Evolutionary conservation across 2,797 vertebrate species (phyloP).

Genomic region (Gadopsis marmoratus): DNA sequence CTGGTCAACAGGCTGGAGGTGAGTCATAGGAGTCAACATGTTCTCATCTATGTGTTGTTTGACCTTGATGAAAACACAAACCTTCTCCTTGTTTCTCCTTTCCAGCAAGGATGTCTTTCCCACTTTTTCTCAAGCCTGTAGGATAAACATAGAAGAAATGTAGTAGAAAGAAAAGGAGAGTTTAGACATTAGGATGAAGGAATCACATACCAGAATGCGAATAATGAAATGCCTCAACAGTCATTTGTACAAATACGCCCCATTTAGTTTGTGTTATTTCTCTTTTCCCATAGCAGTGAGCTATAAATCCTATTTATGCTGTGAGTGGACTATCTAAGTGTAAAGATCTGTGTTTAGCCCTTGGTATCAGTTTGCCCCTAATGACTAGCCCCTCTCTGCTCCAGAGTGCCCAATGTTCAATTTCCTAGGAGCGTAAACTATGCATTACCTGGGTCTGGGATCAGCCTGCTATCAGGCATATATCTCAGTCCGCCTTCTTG

Average conservation of each 20-base stretch:
- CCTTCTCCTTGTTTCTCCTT: not conserved
- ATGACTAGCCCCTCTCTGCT: slow-evolving; percentile 64
- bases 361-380: slow-evolving; percentile 69
- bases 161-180: slow-evolving; percentile 22
- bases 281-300: slow-evolving; percentile 38
- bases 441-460: slow-evolving; percentile 62
- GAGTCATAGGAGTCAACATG: slow-evolving; percentile 42
- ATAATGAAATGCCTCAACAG: slow-evolving; percentile 16
- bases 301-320: slow-evolving; percentile 65
- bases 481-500: slow-evolving; percentile 55
- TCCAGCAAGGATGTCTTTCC: not conserved
- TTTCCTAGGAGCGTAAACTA: slow-evolving; percentile 66
- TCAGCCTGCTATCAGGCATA: slow-evolving; percentile 64
- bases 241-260: slow-evolving; percentile 41
- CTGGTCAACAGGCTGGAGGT: slow-evolving; percentile 98
- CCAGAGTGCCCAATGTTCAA: slow-evolving; percentile 55
- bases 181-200: slow-evolving; percentile 8
- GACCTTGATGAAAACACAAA: slow-evolving; percentile 24
- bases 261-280: slow-evolving; percentile 46
- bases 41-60: slow-evolving; percentile 22
- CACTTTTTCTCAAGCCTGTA: not conserved
- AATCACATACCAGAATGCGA: slow-evolving; percentile 13
- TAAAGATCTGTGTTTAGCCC: slow-evolving; percentile 72
- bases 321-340: slow-evolving; percentile 65
- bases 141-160: slow-evolving; percentile 5